A percentile compares a stretch with the other conserved stretches of the same genome.
These are phyloP conservation scores for Thysanoteuthis rhombus DNA, from an alignment of 2,888 invertebrate species.

Conservation along the genomic window DNA sequence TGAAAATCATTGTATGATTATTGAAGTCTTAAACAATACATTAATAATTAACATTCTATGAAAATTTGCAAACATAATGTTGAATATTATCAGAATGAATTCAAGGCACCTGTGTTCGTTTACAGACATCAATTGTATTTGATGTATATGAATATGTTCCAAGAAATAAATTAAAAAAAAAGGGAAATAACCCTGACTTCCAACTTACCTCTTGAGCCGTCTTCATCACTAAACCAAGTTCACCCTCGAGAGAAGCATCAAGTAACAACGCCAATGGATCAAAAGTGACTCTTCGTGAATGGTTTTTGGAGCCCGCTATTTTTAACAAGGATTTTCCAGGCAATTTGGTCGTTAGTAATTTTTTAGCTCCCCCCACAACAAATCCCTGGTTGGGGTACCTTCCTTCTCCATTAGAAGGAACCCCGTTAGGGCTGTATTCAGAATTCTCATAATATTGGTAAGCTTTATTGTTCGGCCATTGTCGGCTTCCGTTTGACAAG, in stretches of 20 bases:
- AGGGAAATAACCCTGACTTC: neutral
- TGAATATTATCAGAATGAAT: too few species aligned
- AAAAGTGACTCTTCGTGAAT: conserved; percentile 82
- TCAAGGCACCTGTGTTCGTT: too few species aligned
- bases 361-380: neutral
- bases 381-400: neutral
- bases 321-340: conserved; percentile 70
- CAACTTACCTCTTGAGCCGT: conserved; percentile 78
- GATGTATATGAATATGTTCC: neutral
- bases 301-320: conserved; percentile 62
- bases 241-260: conserved; percentile 97
- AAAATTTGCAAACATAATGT: too few species aligned
- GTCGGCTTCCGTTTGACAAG: neutral
- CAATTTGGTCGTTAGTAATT: neutral
- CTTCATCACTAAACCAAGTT: conserved; percentile 93
- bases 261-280: conserved; percentile 94
- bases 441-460: neutral
- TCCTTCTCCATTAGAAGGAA: neutral
- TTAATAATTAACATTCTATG: too few species aligned
- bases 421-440: neutral
- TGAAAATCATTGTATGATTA: too few species aligned
- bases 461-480: conserved; percentile 28
- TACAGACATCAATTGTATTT: too few species aligned
- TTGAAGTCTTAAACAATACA: too few species aligned
- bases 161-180: neutral